Percentiles rank a stretch among this genome's conserved stretches.
phyloP scores from a whole-genome alignment of 2,113 vertebrate species.

The Gobius niger region DNA sequence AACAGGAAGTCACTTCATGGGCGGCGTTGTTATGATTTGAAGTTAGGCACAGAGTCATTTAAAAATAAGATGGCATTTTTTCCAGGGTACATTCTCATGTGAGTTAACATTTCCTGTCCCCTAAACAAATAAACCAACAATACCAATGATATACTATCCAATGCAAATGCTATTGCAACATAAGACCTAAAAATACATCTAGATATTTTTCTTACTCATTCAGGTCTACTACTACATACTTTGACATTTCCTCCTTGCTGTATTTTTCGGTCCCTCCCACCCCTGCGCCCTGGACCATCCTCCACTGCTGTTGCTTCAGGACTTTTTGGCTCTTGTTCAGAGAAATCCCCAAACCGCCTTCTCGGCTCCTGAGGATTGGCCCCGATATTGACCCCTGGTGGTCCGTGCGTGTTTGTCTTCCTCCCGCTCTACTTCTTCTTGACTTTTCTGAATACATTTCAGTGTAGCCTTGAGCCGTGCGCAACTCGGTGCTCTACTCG shows the following conservation, averaged over 20 bases:
- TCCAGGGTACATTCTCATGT: too few relatives aligned
- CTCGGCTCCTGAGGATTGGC: slow-evolving; percentile 58
- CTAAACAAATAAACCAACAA: too few relatives aligned
- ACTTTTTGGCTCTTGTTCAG: slow-evolving; percentile 78
- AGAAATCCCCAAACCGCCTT: slow-evolving; percentile 74
- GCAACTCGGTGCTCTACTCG: not conserved
- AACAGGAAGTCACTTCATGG: too few relatives aligned
- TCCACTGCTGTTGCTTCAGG: slow-evolving; percentile 67
- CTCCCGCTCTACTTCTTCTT: not conserved
- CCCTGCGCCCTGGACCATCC: slow-evolving; percentile 5
- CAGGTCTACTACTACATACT: too few relatives aligned
- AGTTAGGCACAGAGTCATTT: too few relatives aligned
- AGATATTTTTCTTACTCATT: too few relatives aligned
- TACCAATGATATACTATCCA: too few relatives aligned
- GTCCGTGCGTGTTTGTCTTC: slow-evolving; percentile 15
- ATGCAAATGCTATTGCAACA: too few relatives aligned
- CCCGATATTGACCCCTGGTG: slow-evolving; percentile 59
- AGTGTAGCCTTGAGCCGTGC: not conserved
- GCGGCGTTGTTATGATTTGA: too few relatives aligned
- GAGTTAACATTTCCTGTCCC: too few relatives aligned
- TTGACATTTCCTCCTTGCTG: not conserved
- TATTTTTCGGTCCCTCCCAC: slow-evolving; percentile 4
- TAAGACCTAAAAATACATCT: too few relatives aligned
- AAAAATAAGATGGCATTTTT: too few relatives aligned
- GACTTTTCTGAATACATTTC: not conserved